Percentiles rank a stretch among this genome's conserved stretches.
Conservation (phyloP, 2,113 vertebrate species). For the Aptenodytes patagonicus region DNA sequence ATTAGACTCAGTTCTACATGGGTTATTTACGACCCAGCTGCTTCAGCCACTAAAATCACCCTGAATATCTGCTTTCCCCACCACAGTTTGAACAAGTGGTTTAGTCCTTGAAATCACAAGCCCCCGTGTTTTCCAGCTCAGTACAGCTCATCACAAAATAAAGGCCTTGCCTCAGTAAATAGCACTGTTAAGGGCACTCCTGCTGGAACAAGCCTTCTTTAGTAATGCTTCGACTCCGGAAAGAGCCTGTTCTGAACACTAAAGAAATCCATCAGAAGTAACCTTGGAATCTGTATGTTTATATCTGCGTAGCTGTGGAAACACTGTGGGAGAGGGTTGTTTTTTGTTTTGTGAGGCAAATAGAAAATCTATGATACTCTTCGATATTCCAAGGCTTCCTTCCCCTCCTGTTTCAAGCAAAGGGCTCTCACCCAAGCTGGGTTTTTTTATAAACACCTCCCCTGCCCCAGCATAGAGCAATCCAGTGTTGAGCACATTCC, state of each 20-base stretch:
- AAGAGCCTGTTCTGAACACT: constrained; percentile 11
- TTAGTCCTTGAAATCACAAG: constrained; percentile 30
- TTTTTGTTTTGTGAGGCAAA: constrained; percentile 1
- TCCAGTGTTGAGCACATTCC: constrained; percentile 37
- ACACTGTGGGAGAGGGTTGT: not conserved
- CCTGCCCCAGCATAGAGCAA: constrained; percentile 29
- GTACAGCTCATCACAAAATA: not conserved
- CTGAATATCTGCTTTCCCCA: constrained; percentile 4
- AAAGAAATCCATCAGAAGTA: constrained; percentile 43
- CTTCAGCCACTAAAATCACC: constrained; percentile 52
- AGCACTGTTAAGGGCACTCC: not conserved
- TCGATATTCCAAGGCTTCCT: not conserved
- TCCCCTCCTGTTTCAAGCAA: constrained; percentile 43
- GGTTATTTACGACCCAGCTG: constrained; percentile 74
- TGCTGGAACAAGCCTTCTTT: constrained; percentile 1
- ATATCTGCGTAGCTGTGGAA: constrained; percentile 49
- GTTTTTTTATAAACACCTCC: constrained; percentile 45
- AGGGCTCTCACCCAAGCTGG: constrained; percentile 28
- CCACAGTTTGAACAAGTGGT: constrained; percentile 30
- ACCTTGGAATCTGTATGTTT: constrained; percentile 47
- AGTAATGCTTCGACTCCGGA: not conserved
- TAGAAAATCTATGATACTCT: not conserved
- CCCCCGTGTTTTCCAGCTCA: constrained; percentile 1
- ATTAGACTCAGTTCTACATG: not conserved
- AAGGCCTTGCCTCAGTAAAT: constrained; percentile 7